phyloP scores from a whole-genome alignment of 2,888 invertebrate species.

The Pandemis heparana region DNA sequence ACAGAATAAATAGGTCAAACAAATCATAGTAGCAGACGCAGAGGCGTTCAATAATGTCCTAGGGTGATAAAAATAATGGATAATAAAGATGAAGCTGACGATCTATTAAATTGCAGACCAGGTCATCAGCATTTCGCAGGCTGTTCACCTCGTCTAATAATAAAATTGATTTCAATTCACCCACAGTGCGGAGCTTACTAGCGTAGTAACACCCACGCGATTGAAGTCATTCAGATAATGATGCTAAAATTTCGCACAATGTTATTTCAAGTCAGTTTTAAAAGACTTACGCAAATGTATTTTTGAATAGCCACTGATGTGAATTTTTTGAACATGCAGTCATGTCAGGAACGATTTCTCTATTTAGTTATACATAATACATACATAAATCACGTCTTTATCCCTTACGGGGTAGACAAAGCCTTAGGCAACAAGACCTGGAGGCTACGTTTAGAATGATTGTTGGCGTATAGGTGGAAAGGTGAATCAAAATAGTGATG shows the following conservation, averaged over 20 bases:
- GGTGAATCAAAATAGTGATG: no score
- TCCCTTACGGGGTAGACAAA: no score
- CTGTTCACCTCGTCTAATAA: constrained; percentile 76
- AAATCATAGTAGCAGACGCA: constrained; percentile 10
- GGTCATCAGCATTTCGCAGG: constrained; percentile 57
- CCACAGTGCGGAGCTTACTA: constrained; percentile 68
- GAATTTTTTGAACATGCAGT: no score
- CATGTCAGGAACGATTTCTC: no score
- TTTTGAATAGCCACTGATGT: neutral
- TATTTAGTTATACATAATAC: no score
- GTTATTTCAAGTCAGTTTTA: neutral
- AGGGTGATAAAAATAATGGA: constrained; percentile 30
- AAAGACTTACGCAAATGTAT: neutral
- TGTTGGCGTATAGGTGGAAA: no score
- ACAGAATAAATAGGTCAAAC: constrained; percentile 26
- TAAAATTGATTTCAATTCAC: constrained; percentile 79
- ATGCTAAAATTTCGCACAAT: constrained; percentile 21
- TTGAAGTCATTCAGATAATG: constrained; percentile 55
- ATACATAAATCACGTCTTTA: no score
- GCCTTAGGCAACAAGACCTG: no score
- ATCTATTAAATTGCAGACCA: constrained; percentile 41
- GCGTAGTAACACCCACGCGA: constrained; percentile 60
- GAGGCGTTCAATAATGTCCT: constrained; percentile 16
- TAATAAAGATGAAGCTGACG: constrained; percentile 13
- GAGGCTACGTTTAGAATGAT: no score